Evolutionary conservation across 2,888 invertebrate genomes (phyloP).

Genomic region (Platycheirus albimanus): DNA sequence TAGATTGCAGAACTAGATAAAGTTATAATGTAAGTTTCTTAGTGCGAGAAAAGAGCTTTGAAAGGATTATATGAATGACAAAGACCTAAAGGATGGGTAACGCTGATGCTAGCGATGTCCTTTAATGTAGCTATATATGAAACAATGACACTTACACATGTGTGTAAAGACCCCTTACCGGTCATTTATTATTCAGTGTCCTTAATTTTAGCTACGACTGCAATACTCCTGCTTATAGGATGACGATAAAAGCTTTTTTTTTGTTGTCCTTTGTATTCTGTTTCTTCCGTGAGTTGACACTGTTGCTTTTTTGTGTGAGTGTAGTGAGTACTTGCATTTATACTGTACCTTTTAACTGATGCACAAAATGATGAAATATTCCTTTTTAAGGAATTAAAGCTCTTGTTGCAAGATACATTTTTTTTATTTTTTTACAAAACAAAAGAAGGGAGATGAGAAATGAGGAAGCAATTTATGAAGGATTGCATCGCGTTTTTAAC

Average conservation of each 20-base stretch:
- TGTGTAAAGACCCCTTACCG: slow-evolving; percentile 51
- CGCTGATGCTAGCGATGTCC: slow-evolving; percentile 21
- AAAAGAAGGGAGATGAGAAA: slow-evolving; percentile 10
- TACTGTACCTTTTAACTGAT: background rate
- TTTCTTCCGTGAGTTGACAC: slow-evolving; percentile 1
- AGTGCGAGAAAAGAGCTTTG: slow-evolving; percentile 2
- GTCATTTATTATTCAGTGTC: slow-evolving; percentile 72
- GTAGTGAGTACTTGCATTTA: too few species aligned
- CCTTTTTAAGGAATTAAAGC: slow-evolving; percentile 4
- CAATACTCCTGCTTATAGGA: slow-evolving; percentile 2
- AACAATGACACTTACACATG: slow-evolving; percentile 55
- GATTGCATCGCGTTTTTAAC: slow-evolving; percentile 21
- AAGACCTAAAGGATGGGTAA: slow-evolving; percentile 2
- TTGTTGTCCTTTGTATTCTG: background rate
- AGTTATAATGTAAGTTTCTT: slow-evolving; percentile 12
- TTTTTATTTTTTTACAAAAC: background rate
- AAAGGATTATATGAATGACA: slow-evolving; percentile 44
- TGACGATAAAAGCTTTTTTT: background rate
- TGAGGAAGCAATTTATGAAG: slow-evolving; percentile 63
- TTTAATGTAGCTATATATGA: slow-evolving; percentile 33
- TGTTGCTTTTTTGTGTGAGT: slow-evolving; percentile 9
- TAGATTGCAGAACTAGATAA: slow-evolving; percentile 14
- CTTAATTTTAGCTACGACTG: slow-evolving; percentile 59
- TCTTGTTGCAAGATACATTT: too few species aligned
- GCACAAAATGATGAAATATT: background rate